phyloP scores from a whole-genome alignment of 1,140 invertebrate genomes.

The Microplitis demolitor region DNA sequence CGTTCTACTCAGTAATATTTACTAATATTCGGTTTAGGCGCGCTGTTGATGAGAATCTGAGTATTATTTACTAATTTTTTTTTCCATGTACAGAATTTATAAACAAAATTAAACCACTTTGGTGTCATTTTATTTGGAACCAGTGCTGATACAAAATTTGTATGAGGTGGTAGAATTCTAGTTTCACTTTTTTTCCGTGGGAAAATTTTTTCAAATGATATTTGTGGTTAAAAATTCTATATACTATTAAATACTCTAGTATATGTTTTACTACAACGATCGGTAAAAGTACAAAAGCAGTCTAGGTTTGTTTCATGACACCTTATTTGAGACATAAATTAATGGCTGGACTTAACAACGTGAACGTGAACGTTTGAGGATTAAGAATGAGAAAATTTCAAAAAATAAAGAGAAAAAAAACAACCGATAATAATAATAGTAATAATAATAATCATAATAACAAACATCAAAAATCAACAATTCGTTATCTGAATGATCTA shows the following conservation, averaged over 20 bases:
- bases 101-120: too few species aligned
- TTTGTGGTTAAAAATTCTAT: background rate
- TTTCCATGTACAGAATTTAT: too few species aligned
- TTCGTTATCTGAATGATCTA: slow-evolving; percentile 17
- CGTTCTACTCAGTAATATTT: too few species aligned
- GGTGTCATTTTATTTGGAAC: too few species aligned
- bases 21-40: too few species aligned
- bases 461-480: slow-evolving; percentile 30
- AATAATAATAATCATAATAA: slow-evolving; percentile 12
- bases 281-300: background rate
- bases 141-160: too few species aligned
- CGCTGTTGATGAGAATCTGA: too few species aligned
- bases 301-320: slow-evolving; percentile 1
- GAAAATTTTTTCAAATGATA: background rate
- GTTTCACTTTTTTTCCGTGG: background rate
- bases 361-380: background rate
- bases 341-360: background rate
- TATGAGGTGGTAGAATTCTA: too few species aligned
- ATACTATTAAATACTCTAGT: background rate
- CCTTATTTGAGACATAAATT: slow-evolving; percentile 10
- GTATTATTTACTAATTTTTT: too few species aligned
- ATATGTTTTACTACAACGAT: background rate
- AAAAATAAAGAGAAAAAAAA: background rate
- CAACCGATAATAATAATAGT: background rate
- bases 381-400: too few species aligned